Evolutionary conservation across 2,888 invertebrate genomes (phyloP), one percentile per base, ranked within the genome.

Genomic region (Hypomecis atomaria): DNA sequence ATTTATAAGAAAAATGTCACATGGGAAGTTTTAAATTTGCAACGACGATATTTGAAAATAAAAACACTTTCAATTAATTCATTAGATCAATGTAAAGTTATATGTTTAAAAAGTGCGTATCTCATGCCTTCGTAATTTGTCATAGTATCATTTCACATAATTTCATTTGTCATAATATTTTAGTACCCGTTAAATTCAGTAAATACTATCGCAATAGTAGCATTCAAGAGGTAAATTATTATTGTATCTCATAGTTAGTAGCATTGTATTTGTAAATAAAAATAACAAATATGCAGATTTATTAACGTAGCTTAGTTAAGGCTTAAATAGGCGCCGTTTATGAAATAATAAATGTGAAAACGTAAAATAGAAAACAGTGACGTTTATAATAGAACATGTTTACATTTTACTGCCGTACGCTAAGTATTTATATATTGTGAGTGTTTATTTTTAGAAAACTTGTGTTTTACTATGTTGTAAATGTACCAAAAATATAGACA

Each of bases 331-430:
- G 66, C 60, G 66, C 69, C 69, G 56, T 65, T 57, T 55, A 65
- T 60, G 61, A 60, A 40, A 4, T 38, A 13, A 50, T 4, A 37
- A 8, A 40, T 8, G 8, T 40, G 4, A 23, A 49, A 56, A 59
- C 13, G 42, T 70, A 67, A 62, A 56, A 37, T 49, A 36, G 69
- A 65, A 66, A 67, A 55, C 62, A 70, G 69, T 70, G 62, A 70
- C 72, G 77, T 65, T 48, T 44, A 23, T 23, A 65, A 57, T 58
- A 60, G 67, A 48, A 49, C 56, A 65, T 36, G 59, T 65, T 63
- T 77, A 23, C 23, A 23, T 23, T 23, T 23, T 23, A 85, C 85
- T 85, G 85, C 84, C 84, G 83, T 82, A 74, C 67, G 69, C 23
- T 23, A 23, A 23, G 74, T 72, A 72, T 78, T 68, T 58, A 59